Percentiles rank a stretch among this genome's conserved stretches.
phyloP scores from a whole-genome alignment of 2,797 vertebrate genomes.

The Coendou prehensilis region DNA sequence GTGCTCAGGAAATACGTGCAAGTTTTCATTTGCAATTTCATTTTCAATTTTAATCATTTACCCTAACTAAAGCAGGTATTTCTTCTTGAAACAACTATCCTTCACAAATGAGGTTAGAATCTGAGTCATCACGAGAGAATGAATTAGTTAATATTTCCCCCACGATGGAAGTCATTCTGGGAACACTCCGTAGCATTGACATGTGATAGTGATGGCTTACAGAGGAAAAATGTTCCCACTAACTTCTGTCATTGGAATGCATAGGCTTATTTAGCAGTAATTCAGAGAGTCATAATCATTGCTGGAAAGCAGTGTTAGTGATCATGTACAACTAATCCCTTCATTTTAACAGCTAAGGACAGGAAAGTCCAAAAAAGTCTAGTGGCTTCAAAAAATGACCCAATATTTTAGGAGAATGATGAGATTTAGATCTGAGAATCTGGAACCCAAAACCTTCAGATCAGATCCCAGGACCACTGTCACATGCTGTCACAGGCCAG shows the following conservation, averaged over 20 bases:
- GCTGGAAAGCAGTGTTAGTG: neutral
- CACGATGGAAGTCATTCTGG: neutral
- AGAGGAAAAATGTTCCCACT: neutral
- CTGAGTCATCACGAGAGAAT: conserved; percentile 40
- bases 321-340: neutral
- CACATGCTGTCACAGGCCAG: neutral
- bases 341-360: neutral
- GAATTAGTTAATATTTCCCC: conserved; percentile 23
- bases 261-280: conserved; percentile 12
- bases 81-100: conserved; percentile 32
- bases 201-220: neutral
- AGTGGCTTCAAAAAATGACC: neutral
- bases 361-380: neutral
- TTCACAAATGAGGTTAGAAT: neutral
- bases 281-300: neutral
- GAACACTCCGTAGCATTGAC: neutral
- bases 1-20: conserved; percentile 36
- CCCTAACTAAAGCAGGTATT: conserved; percentile 65
- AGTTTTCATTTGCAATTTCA: conserved; percentile 65
- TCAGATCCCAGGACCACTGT: neutral
- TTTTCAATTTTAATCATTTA: conserved; percentile 68
- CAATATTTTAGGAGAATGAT: neutral
- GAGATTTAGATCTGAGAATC: neutral
- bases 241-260: neutral
- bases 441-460: neutral